Conservation (phyloP, 30 jellyfish, hydroid and myxozoan species). For the Mastigias papua region DNA sequence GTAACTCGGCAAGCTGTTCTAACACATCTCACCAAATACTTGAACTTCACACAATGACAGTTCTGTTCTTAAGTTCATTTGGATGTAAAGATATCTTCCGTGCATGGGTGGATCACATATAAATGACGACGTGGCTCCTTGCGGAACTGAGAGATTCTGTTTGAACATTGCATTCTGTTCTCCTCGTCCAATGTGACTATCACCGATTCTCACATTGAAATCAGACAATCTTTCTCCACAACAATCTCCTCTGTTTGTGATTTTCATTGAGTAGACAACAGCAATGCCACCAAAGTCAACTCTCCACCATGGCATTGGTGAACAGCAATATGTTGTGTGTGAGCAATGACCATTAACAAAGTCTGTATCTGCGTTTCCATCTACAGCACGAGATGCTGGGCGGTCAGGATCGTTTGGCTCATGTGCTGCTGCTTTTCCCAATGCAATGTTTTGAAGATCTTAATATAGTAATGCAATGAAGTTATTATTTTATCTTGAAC, state of each 20-base stretch:
- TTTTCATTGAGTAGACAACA: conserved; percentile 31
- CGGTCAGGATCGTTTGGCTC: not conserved
- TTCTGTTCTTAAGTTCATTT: not conserved
- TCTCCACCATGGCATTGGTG: conserved; percentile 61
- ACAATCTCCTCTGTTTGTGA: conserved; percentile 62
- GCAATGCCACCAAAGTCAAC: conserved; percentile 68
- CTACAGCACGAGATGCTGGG: conserved; percentile 41
- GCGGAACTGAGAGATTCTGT: conserved; percentile 4
- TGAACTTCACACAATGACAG: conserved; percentile 25
- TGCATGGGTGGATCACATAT: conserved; percentile 7
- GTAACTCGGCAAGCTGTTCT: too few relatives aligned
- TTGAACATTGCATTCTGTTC: conserved; percentile 7
- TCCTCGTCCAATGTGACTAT: conserved; percentile 27
- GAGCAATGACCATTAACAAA: conserved; percentile 11
- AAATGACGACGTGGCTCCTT: conserved; percentile 27
- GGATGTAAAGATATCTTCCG: conserved; percentile 39
- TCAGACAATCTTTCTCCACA: conserved; percentile 33
- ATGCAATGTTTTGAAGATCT: conserved; percentile 56
- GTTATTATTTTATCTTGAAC: not conserved
- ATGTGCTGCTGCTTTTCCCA: conserved; percentile 14
- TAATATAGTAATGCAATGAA: not conserved
- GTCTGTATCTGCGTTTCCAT: conserved; percentile 20
- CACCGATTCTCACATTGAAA: conserved; percentile 27
- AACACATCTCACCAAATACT: conserved; percentile 25
- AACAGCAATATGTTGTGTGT: conserved; percentile 28